These are phyloP conservation scores for Limosa lapponica DNA, from an alignment of 2,797 vertebrate species.

Conservation along the genomic window DNA sequence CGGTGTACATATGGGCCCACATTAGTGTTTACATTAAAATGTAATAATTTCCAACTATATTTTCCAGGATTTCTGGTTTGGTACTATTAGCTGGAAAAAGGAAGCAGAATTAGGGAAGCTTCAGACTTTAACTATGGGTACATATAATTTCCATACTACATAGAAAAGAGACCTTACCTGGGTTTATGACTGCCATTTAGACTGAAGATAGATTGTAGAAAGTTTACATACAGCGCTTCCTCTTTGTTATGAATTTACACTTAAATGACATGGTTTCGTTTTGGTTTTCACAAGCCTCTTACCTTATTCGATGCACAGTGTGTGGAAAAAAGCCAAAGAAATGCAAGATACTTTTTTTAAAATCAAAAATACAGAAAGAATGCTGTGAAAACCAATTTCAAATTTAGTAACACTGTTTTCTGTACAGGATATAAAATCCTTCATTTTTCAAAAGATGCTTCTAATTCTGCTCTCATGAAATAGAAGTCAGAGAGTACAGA, in stretches of 20 bases:
- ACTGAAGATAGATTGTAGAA: neutral
- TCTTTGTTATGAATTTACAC: neutral
- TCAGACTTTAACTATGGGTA: neutral
- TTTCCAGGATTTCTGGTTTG: neutral
- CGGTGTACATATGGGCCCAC: neutral
- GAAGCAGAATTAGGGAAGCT: neutral
- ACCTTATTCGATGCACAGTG: neutral
- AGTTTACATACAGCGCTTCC: neutral
- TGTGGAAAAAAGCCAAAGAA: neutral
- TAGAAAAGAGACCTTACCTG: neutral
- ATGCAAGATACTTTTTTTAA: neutral
- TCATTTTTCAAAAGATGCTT: neutral
- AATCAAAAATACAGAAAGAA: neutral
- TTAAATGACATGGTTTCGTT: neutral
- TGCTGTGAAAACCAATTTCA: neutral
- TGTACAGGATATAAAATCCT: neutral
- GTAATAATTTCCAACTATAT: neutral
- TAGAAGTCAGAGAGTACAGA: neutral
- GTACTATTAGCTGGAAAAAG: neutral
- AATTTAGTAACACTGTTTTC: neutral
- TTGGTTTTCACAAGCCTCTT: neutral
- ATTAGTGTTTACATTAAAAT: neutral
- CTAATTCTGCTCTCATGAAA: neutral
- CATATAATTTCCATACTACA: neutral
- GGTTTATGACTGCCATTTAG: neutral